Base-by-base conservation (phyloP, 23 tunicate species). In the Pegea sp. region DNA sequence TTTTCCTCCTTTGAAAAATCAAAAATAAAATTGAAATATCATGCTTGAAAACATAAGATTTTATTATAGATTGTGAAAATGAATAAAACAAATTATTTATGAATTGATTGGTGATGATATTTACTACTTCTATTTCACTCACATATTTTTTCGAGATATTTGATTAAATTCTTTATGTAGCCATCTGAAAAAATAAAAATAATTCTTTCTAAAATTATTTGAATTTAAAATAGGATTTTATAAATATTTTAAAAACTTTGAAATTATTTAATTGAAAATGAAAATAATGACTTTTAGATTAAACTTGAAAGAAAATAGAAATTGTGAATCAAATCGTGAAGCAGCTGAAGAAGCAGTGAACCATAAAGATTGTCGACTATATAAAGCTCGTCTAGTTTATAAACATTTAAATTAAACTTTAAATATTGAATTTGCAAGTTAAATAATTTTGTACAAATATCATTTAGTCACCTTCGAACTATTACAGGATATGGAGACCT, bases 101-200 rank as follows among this genome's bases (percentile, higher is more conserved):
- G 16, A 38, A 11, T 38, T 38, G 16, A 38, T 8, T 11, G 46
- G 11, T 38, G 13, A 38, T 38, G 11, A 11, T 38, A 38, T 11
- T 38, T 38, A 38, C 11, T 38, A 11, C n/a, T n/a, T n/a, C n/a
- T n/a, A n/a, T n/a, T n/a, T 24, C 1, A 74, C 86, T 74, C 54
- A 84, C 95, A 42, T 29, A 26, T 73, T 71, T 42, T 64, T 67
- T 29, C 70, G 55, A 42, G 66, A 34, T 11, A 84, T 84, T 53
- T 74, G 84, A 33, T 63, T 63, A 61, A 67, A 84, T 63, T 84
- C 95, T 42, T 54, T 52, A 44, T 56, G 57, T 22, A 84, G 63
- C 59, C 66, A 74, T 64, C 95, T 84, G 33, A 43, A 66, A 65
- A 1, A 19, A 58, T 51, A 42, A 59, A 11, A 5, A 22, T 13